A percentile compares a stretch with the other conserved stretches of the same genome.
These are phyloP conservation scores for Corythornis leucogaster DNA, from an alignment of 2,797 vertebrate genomes.

Conservation along the genomic window DNA sequence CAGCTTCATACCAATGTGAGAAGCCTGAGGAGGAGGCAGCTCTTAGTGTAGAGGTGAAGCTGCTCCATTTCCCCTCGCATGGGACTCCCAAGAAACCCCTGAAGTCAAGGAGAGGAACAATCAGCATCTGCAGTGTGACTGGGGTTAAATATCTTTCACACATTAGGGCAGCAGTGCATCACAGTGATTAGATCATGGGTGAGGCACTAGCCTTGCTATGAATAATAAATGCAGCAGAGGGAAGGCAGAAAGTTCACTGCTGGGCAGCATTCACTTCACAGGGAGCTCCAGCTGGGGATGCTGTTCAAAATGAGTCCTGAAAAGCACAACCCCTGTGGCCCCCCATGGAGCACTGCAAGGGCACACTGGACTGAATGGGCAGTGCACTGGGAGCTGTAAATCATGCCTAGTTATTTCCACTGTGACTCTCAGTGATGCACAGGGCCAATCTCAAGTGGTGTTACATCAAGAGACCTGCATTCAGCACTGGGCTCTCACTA, in stretches of 20 bases:
- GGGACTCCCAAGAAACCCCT: not conserved
- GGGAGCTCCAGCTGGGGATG: not conserved
- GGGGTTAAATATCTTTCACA: not conserved
- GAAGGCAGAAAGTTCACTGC: not conserved
- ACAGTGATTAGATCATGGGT: not conserved
- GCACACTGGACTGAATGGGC: not conserved
- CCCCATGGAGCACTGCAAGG: not conserved
- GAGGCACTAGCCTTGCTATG: not conserved
- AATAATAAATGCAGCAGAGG: not conserved
- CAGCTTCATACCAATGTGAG: not conserved
- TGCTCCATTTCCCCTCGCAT: not conserved
- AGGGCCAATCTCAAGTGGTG: not conserved
- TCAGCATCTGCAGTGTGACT: not conserved
- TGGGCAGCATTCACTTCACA: not conserved
- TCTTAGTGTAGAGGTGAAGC: accelerated
- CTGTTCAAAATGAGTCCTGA: not conserved
- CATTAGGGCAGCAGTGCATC: not conserved
- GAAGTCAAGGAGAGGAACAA: not conserved
- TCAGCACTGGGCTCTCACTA: not conserved
- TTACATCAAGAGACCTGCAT: not conserved
- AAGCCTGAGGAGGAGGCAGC: not conserved
- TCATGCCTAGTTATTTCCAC: not conserved
- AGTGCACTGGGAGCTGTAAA: not conserved
- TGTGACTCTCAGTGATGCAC: not conserved
- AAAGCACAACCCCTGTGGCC: not conserved